Evolutionary conservation across 2,888 invertebrate species (phyloP).

Genomic region (Ornithoptera alexandrae): DNA sequence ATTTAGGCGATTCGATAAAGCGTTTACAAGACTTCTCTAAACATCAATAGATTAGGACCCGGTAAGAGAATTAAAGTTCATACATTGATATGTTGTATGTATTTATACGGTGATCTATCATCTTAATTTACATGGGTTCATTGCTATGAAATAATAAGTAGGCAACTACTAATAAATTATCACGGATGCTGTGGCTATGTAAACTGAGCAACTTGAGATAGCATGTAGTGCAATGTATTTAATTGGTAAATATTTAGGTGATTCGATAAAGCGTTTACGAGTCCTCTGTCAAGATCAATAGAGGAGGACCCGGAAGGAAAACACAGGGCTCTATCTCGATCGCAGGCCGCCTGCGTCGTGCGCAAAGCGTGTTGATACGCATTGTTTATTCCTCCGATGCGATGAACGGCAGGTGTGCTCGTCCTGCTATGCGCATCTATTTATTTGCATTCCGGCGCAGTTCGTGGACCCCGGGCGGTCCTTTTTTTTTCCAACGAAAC

Average conservation of each 20-base stretch:
- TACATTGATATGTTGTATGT: too few species aligned
- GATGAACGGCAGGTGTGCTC: constrained; percentile 72
- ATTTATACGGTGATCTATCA: too few species aligned
- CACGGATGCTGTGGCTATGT: constrained; percentile 35
- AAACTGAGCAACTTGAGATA: constrained; percentile 31
- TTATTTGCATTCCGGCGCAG: constrained; percentile 76
- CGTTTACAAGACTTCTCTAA: constrained; percentile 33
- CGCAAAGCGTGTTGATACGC: constrained; percentile 56
- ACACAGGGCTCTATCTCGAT: constrained; percentile 36
- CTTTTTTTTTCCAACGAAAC: too few species aligned
- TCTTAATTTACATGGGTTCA: constrained; percentile 33
- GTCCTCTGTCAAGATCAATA: constrained; percentile 35
- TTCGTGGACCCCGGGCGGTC: constrained; percentile 66
- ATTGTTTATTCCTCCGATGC: constrained; percentile 71
- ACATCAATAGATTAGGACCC: constrained; percentile 38
- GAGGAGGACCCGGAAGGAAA: constrained; percentile 40
- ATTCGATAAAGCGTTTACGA: constrained; percentile 34
- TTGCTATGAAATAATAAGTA: constrained; percentile 44
- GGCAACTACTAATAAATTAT: constrained; percentile 28
- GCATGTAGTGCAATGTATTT: constrained; percentile 15
- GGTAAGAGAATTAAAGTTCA: constrained; percentile 34
- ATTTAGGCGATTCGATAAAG: constrained; percentile 33
- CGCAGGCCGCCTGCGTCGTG: constrained; percentile 41
- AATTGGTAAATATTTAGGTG: constrained; percentile 33
- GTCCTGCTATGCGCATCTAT: constrained; percentile 72